Evolutionary conservation across 1,140 invertebrate species (phyloP), one percentile per base, ranked within the genome.

Genomic region (Palaemon carinicauda): DNA sequence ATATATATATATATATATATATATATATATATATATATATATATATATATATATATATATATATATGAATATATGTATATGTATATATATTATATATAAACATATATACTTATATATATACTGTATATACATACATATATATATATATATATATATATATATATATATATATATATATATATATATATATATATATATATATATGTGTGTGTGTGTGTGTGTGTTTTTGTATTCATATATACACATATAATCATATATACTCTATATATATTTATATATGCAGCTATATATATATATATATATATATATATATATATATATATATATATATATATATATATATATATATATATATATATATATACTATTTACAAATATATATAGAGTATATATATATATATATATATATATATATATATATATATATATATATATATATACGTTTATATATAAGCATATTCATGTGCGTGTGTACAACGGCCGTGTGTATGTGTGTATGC

Each of bases 231-330:
- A 65, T 29, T n/a, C 19, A 65, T 29, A 65, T 12, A 21, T 29
- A 65, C 19, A 65, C 19, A 65, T 29, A 65, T 29, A 65, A 21
- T 24, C 2, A 19, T 29, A 24, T 15, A 24, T 29, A 3, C 19
- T 2, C 3, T n/a, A 74, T 0, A 74, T 3, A 29, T 31, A 74
- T 31, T n/a, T 50, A 41, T 50, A 50, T 74, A 50, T 74, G 33
- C 33, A 50, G 31, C 31, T 74, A 74, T 74, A 50, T 74, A 74
- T 50, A 50, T 74, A 50, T 74, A 74, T 74, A 50, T 74, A 74
- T 74, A 50, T 74, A 74, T 74, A 74, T 74, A 31, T 74, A 74
- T 74, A 74, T 74, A 74, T 31, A 50, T 4, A 74, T 74, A 50
- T 33, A 74, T 74, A 50, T 31, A 31, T 31, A 50, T 31, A 31